Percentiles rank a stretch among this genome's conserved stretches.
Evolutionary conservation across 2,113 vertebrate genomes (phyloP).

Genomic region (zebrafish (Danio rerio)): DNA sequence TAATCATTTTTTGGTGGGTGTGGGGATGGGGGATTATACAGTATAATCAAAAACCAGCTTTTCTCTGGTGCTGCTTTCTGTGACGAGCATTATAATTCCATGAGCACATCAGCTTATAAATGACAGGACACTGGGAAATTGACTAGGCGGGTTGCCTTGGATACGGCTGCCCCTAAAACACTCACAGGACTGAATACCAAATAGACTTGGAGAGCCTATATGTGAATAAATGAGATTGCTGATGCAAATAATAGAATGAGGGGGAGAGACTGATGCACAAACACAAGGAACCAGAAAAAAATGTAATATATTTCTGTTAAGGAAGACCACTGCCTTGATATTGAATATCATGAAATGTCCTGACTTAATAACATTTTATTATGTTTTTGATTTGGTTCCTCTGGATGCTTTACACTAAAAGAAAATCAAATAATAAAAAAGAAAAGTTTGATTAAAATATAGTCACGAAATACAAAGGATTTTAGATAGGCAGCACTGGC

Average conservation of each 20-base stretch:
- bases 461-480: no score
- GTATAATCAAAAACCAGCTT: slow-evolving; percentile 14
- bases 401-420: not conserved
- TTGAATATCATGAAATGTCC: no score
- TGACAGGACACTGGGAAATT: slow-evolving; percentile 44
- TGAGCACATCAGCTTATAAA: slow-evolving; percentile 43
- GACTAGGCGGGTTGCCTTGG: slow-evolving; percentile 50
- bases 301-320: not conserved
- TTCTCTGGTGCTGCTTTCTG: slow-evolving; percentile 6
- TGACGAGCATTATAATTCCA: slow-evolving; percentile 35
- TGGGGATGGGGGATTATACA: not conserved
- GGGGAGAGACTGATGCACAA: not conserved
- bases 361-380: not conserved
- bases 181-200: slow-evolving; percentile 50
- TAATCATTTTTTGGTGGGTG: not conserved
- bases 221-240: slow-evolving; percentile 1
- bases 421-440: no score
- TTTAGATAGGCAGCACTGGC: no score
- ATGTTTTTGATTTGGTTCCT: not conserved
- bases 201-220: slow-evolving; percentile 7
- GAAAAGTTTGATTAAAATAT: no score
- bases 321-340: not conserved
- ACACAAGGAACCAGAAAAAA: not conserved
- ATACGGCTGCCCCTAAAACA: slow-evolving; percentile 42
- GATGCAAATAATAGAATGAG: not conserved